phyloP scores from a whole-genome alignment of 2,888 invertebrate genomes.

The Erebia epiphron region DNA sequence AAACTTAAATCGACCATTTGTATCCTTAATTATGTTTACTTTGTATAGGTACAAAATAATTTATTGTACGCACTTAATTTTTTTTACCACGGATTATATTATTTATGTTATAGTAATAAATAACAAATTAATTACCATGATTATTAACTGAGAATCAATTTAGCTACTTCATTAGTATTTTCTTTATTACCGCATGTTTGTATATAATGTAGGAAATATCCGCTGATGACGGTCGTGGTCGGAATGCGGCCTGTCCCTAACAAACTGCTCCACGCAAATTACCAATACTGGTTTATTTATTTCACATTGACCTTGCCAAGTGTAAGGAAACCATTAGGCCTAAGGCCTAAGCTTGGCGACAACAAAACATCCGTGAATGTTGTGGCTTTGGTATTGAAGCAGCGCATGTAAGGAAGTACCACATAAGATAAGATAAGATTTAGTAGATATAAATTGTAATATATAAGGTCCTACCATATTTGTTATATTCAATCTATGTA shows the following conservation, averaged over 20 bases:
- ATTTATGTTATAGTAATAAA: no score
- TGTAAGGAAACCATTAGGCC: constrained; percentile 19
- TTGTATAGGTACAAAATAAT: no score
- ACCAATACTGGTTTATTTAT: constrained; percentile 14
- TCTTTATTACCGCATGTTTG: neutral
- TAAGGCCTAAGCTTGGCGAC: constrained; percentile 10
- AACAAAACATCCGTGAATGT: constrained; percentile 2
- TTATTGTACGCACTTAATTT: no score
- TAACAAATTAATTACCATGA: neutral
- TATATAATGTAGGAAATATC: constrained; percentile 14
- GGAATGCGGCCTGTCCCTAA: neutral
- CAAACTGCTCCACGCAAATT: constrained; percentile 7
- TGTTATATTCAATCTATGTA: no score
- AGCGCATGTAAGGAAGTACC: neutral
- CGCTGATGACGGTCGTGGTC: neutral
- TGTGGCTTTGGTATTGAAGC: neutral
- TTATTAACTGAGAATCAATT: neutral
- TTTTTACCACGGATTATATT: no score
- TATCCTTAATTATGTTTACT: no score
- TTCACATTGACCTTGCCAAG: constrained; percentile 20
- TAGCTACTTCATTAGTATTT: neutral
- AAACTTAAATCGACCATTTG: no score
- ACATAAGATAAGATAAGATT: no score
- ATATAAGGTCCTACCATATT: no score
- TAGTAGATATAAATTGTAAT: no score